Evolutionary conservation across 1,140 invertebrate species (phyloP).

Genomic region (Scaptomyza pallida): DNA sequence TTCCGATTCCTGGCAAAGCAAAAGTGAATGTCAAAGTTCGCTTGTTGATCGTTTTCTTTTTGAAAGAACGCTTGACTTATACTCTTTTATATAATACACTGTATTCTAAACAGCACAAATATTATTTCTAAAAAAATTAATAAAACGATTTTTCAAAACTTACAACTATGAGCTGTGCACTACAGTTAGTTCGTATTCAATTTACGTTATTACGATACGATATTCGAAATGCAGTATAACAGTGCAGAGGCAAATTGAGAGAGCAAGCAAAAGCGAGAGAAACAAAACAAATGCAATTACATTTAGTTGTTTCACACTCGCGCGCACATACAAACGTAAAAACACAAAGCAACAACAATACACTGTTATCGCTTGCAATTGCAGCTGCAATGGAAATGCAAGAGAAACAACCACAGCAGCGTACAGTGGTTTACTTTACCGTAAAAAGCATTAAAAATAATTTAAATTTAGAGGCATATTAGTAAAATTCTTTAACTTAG

Average conservation of each 20-base stretch:
- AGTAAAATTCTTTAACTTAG: no score
- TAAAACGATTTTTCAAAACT: not conserved
- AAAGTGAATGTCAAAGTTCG: conserved; percentile 1
- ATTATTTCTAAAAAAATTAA: no score
- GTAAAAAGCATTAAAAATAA: no score
- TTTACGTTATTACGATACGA: conserved; percentile 37
- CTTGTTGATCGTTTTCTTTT: no score
- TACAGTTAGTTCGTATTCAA: not conserved
- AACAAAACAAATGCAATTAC: conserved; percentile 53
- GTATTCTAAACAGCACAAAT: no score
- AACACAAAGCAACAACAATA: conserved; percentile 22
- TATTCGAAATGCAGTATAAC: conserved; percentile 22
- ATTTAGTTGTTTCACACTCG: conserved; percentile 44
- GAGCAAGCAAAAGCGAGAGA: conserved; percentile 16
- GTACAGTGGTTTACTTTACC: conserved; percentile 20
- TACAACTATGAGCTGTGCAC: not conserved
- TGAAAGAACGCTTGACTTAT: no score
- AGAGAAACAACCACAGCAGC: conserved; percentile 27
- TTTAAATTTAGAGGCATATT: no score
- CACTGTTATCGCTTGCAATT: conserved; percentile 47
- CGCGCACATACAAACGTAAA: conserved; percentile 7
- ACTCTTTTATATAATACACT: no score
- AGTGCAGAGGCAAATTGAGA: conserved; percentile 26
- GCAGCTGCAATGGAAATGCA: conserved; percentile 52
- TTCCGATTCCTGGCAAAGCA: not conserved